phyloP scores from a whole-genome alignment of 2,797 vertebrate genomes.

The Moxostoma hubbsi region DNA sequence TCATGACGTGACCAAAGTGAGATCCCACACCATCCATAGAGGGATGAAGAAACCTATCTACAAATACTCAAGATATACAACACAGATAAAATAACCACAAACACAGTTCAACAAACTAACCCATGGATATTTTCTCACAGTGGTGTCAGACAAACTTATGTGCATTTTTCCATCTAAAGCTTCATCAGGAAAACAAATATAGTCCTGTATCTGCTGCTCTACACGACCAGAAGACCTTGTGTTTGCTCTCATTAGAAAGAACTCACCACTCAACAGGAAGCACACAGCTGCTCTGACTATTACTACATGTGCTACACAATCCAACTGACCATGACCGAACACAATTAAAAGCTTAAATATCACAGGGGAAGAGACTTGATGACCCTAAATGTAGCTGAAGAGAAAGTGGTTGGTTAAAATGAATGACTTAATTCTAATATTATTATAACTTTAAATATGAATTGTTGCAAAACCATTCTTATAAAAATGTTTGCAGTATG shows the following conservation, averaged over 20 bases:
- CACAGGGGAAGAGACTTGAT: neutral
- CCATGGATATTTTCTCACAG: neutral
- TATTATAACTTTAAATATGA: too few species aligned
- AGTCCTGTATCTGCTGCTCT: neutral
- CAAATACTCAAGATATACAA: too few species aligned
- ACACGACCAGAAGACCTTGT: neutral
- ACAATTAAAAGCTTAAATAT: neutral
- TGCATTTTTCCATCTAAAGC: neutral
- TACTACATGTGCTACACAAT: neutral
- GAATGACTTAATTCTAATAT: too few species aligned
- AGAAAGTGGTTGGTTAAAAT: neutral
- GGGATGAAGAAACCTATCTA: too few species aligned
- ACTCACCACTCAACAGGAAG: neutral
- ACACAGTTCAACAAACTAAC: constrained; percentile 41
- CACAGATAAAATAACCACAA: neutral
- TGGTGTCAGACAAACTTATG: too few species aligned
- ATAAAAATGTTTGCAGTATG: too few species aligned
- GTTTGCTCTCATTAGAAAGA: constrained; percentile 5
- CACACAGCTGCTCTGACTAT: constrained; percentile 7
- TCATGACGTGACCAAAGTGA: too few species aligned
- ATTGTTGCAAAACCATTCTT: too few species aligned
- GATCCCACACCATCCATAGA: too few species aligned
- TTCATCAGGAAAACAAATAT: constrained; percentile 1
- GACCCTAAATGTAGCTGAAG: neutral
- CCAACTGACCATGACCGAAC: neutral